These are phyloP conservation scores for Drosophila prosaltans DNA, from an alignment of 1,140 invertebrate genomes.

Conservation along the genomic window DNA sequence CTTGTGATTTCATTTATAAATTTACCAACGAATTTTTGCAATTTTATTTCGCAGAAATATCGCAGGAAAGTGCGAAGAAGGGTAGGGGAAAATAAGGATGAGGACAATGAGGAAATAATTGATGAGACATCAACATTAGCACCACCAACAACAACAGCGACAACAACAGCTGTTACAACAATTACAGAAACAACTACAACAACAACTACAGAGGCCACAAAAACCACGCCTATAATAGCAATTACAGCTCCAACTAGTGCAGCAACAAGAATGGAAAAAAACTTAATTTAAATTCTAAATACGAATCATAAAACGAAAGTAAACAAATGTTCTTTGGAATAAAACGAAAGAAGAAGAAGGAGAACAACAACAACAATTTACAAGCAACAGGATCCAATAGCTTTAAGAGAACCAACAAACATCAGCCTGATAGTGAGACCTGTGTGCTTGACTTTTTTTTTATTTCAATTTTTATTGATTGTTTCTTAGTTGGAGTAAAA, in stretches of 20 bases:
- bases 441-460: constrained; percentile 40
- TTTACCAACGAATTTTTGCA: background rate
- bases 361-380: constrained; percentile 45
- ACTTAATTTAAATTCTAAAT: constrained; percentile 57
- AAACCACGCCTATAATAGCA: constrained; percentile 27
- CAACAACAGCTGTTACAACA: constrained; percentile 6
- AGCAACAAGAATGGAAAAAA: constrained; percentile 57
- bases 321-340: constrained; percentile 46
- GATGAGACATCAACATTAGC: constrained; percentile 25
- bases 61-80: constrained; percentile 63
- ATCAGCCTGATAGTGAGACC: constrained; percentile 47
- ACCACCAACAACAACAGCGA: constrained; percentile 4
- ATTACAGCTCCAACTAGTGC: constrained; percentile 17
- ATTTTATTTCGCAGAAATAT: constrained; percentile 44
- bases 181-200: constrained; percentile 12
- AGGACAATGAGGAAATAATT: constrained; percentile 45
- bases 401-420: constrained; percentile 47
- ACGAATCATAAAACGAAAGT: constrained; percentile 29
- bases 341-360: constrained; percentile 30
- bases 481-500: constrained; percentile 42
- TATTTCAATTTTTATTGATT: constrained; percentile 9
- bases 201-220: constrained; percentile 28
- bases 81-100: constrained; percentile 60
- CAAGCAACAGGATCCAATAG: constrained; percentile 47
- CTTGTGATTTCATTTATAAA: background rate